Base-by-base conservation (phyloP, 2,888 invertebrate species). In the Icerya purchasi region DNA sequence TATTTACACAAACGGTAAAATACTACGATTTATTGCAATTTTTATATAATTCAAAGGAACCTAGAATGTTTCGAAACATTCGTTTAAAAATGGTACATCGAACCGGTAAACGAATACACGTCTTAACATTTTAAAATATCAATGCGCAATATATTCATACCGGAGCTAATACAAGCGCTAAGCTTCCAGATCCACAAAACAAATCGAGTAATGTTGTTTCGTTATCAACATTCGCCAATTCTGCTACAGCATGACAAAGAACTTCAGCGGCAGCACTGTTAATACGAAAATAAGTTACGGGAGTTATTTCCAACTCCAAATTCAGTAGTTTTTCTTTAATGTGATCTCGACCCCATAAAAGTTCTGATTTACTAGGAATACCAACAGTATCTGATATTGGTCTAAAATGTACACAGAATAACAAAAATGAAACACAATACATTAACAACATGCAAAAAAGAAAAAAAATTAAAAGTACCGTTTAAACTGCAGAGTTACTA, bases 181-280 rank as follows among this genome's bases (percentile, higher is more conserved):
- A 76, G 14, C 76, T 74, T 53, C 81, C 81, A 19, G 79, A 79
- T 10, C 81, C 81, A 69, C 80, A 81, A 67, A 81, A 82, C 49
- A 82, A 72, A 68, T 82, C 81, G 14, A 80, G 68, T 2, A 82
- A 67, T 1, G 73, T 71, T 1, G 72, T 69, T 1, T 70, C 66
- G n/a, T 63, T 60, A 53, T 69, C 68, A 20, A 71, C 65, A 21
- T 68, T 65, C 62, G 73, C 73, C 63, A 74, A 57, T 51, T 76
- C 72, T 22, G 70, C 72, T 21, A 80, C 73, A 14, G 72, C 69
- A 20, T 68, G 66, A 66, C 78, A 81, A n/a, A 81, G 67, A 3
- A 77, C 70, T 61, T 68, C 68, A 3, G 66, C 67, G n/a, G 65
- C 67, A 18, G 62, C 62, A 19, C 67, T 67, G 59, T 68, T 68